Percentiles rank a stretch among this genome's conserved stretches.
phyloP scores from a whole-genome alignment of 2,888 invertebrate species.

The Dasysyrphus tricinctus region DNA sequence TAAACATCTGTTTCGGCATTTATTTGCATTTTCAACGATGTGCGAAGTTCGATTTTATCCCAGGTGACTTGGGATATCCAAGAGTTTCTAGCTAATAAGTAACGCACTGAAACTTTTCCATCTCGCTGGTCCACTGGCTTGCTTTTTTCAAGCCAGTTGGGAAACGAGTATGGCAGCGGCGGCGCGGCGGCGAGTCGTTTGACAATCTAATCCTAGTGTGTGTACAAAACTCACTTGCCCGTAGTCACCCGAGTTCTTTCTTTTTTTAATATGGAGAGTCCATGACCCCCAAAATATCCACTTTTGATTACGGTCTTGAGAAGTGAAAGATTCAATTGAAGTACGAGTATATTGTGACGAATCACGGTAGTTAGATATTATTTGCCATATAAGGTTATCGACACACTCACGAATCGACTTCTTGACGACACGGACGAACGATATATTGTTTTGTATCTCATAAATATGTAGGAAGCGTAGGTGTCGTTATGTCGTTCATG shows the following conservation, averaged over 20 bases:
- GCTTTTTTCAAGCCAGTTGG: too few species aligned
- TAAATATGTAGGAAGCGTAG: slow-evolving; percentile 70
- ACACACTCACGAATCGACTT: slow-evolving; percentile 18
- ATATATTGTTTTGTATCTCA: slow-evolving; percentile 43
- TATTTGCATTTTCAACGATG: too few species aligned
- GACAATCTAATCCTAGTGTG: too few species aligned
- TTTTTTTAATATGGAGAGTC: neutral
- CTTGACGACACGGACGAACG: slow-evolving; percentile 3
- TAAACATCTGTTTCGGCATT: too few species aligned
- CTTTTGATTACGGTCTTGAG: neutral
- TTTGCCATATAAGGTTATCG: slow-evolving; percentile 39
- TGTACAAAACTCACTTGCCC: too few species aligned
- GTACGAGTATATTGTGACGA: slow-evolving; percentile 1
- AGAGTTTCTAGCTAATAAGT: too few species aligned
- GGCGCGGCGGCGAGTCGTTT: too few species aligned
- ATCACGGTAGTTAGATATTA: neutral
- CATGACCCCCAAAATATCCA: neutral
- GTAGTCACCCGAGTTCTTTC: neutral
- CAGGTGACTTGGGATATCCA: too few species aligned
- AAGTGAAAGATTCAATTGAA: neutral
- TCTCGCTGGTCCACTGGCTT: too few species aligned
- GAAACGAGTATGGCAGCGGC: too few species aligned
- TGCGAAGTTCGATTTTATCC: too few species aligned
- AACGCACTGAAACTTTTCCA: too few species aligned
- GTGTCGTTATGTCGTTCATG: slow-evolving; percentile 69